phyloP scores from a whole-genome alignment of 2,797 vertebrate genomes.

The Protosalanx chinensis region DNA sequence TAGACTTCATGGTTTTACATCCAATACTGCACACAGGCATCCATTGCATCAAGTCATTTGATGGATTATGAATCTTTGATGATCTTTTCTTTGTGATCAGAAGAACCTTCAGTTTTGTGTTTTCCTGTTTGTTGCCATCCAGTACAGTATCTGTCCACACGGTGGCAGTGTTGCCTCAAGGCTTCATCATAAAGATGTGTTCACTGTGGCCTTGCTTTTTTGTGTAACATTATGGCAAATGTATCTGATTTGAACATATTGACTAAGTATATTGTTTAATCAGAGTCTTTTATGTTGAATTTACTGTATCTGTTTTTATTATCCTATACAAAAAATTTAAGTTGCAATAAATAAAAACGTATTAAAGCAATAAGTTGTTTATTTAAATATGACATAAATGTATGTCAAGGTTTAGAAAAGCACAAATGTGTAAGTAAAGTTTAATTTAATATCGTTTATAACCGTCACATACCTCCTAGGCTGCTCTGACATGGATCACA shows the following conservation, averaged over 20 bases:
- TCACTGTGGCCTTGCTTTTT: not conserved
- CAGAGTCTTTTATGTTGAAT: not conserved
- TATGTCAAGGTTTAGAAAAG: too few relatives aligned
- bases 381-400: too few relatives aligned
- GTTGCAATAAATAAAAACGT: too few relatives aligned
- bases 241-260: too few relatives aligned
- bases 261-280: not conserved
- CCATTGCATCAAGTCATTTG: not conserved
- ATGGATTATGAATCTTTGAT: not conserved
- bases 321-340: too few relatives aligned
- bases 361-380: too few relatives aligned
- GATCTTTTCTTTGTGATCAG: too few relatives aligned
- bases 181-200: not conserved
- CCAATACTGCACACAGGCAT: not conserved
- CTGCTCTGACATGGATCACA: not conserved
- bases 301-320: too few relatives aligned
- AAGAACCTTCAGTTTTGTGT: not conserved
- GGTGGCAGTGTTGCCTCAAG: not conserved
- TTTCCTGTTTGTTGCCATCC: not conserved
- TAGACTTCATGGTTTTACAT: not conserved
- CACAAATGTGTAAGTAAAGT: too few relatives aligned
- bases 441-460: not conserved
- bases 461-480: not conserved
- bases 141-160: not conserved
- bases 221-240: not conserved